Conservation (phyloP, 2,888 invertebrate genomes). For the Aleiodes alternator region DNA sequence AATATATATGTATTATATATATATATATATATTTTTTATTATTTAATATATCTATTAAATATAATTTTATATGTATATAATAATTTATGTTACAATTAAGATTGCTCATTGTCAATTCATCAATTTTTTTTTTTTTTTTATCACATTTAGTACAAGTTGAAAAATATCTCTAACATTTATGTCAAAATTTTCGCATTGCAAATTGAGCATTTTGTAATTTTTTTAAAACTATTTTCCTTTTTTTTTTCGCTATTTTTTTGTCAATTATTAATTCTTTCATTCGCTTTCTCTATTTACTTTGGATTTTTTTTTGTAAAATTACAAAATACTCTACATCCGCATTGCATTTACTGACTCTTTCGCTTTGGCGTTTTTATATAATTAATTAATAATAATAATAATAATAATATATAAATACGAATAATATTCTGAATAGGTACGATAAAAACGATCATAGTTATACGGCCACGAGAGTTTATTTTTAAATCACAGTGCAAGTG, state of each 20-base stretch:
- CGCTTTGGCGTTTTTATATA: constrained; percentile 46
- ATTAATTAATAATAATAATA: constrained; percentile 3
- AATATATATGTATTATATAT: constrained; percentile 58
- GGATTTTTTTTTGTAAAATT: constrained; percentile 31
- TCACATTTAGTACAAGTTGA: constrained; percentile 76
- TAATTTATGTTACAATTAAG: constrained; percentile 72
- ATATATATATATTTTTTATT: constrained; percentile 60
- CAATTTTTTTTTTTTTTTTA: constrained; percentile 62
- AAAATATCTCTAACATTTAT: constrained; percentile 76
- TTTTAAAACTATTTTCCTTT: background rate
- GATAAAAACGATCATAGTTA: constrained; percentile 68
- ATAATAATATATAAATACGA: constrained; percentile 50
- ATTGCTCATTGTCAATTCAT: constrained; percentile 76
- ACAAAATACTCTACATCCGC: constrained; percentile 27
- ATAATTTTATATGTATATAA: constrained; percentile 62
- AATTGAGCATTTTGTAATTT: constrained; percentile 48
- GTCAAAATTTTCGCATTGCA: constrained; percentile 69
- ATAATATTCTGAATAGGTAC: constrained; percentile 66
- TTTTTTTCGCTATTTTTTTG: too few relatives aligned
- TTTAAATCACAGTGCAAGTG: constrained; percentile 63
- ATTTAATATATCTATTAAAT: constrained; percentile 58
- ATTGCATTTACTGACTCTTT: constrained; percentile 40
- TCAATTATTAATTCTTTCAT: constrained; percentile 23
- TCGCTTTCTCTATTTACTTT: constrained; percentile 24
- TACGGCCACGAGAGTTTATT: constrained; percentile 61